A percentile compares a stretch with the other conserved stretches of the same genome.
Conservation (phyloP, 2,113 vertebrate species). For the Choloepus hoffmanni region DNA sequence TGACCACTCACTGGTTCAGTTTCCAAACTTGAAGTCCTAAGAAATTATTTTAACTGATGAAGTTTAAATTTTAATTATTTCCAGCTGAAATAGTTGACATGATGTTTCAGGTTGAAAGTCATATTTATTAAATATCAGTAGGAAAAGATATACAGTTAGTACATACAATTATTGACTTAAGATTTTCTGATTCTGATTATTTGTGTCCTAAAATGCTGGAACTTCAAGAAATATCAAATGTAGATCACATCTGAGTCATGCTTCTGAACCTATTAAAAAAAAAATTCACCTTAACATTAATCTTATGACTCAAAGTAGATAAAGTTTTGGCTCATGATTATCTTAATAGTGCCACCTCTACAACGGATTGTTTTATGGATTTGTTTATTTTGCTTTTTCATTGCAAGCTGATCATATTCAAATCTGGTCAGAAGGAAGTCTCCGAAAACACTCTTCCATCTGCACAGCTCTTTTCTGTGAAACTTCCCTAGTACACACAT, state of each 20-base stretch:
- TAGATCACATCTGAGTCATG: constrained; percentile 85
- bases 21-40: not conserved
- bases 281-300: not conserved
- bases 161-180: not conserved
- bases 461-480: not conserved
- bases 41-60: not conserved
- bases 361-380: not conserved
- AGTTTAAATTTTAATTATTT: not conserved
- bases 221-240: constrained; percentile 73
- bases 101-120: not conserved
- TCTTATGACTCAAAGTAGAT: not conserved
- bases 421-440: not conserved
- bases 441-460: not conserved
- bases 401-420: not conserved
- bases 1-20: too few relatives aligned
- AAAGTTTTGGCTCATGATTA: not conserved
- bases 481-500: not conserved
- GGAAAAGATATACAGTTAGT: not conserved
- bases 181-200: not conserved
- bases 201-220: constrained; percentile 43
- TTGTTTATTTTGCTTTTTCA: not conserved
- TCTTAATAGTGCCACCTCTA: not conserved
- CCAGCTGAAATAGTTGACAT: not conserved
- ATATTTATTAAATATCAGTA: not conserved
- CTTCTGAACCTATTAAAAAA: constrained; percentile 81